Base-by-base conservation (phyloP, 2,797 vertebrate species). In the Tachyglossus aculeatus region DNA sequence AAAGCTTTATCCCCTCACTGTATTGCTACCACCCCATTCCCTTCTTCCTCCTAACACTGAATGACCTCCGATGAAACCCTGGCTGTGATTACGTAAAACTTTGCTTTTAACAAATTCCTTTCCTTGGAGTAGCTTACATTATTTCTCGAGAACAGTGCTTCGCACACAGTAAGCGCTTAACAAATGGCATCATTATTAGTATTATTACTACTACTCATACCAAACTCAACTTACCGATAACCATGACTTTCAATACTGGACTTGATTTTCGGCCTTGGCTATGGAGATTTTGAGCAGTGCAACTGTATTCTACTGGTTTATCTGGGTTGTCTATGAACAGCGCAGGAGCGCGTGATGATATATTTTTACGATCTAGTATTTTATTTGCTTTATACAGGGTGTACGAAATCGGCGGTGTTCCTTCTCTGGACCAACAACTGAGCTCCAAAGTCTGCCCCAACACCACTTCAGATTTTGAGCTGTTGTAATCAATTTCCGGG, bases 321-420 rank as follows among this genome's bases (percentile, higher is more conserved):
- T 57, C 84, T 15, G 90, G 80, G 27, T 67, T 85, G 36, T 92
- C 88, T 44, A 25, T 36, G 78, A 94, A 94, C 0, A 2, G 29
- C 2, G 78, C 91, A 1, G 88, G 82, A 1, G 64, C 58, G 11
- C 76, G 77, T 22, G 86, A 82, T 54, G 2, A 1, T 24, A 76
- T 29, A 5, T 0, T 45, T 47, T 13, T 8, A 3, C 2, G 47
- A 3, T 13, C 33, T 52, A 78, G 19, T 12, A 1, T 0, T 4
- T 9, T 4, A 7, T 11, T 36, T 64, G 65, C 86, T 75, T 86
- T 90, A 45, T 80, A 71, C 58, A 94, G 87, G 2, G 39, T 70
- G 36, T 93, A 94, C 3, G 21, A 80, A 62, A 93, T 89, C 31
- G 93, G 93, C 0, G 63, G 70, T 0, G 89, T 94, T 58, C 93